Percentiles rank a stretch among this genome's conserved stretches.
These are phyloP conservation scores for Platycnemis pennipes DNA, from an alignment of 2,888 invertebrate species.

Conservation along the genomic window DNA sequence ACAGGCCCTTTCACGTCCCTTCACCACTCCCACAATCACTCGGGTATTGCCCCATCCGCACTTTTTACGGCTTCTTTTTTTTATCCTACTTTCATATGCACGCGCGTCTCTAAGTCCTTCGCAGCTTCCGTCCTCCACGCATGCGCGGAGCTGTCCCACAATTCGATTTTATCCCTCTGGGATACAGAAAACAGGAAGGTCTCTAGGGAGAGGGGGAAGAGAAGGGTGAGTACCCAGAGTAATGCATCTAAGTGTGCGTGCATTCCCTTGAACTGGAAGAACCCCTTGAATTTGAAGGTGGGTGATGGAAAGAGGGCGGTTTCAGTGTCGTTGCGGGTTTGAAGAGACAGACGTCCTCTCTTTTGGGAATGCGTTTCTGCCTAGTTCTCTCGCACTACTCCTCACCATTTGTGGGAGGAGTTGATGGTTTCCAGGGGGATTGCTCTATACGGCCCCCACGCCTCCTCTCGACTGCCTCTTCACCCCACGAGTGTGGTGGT, in stretches of 20 bases:
- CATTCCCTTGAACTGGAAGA: no score
- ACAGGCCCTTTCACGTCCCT: background rate
- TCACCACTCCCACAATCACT: background rate
- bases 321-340: no score
- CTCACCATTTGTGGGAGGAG: conserved; percentile 17
- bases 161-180: background rate
- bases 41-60: no score
- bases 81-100: no score
- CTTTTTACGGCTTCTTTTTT: no score
- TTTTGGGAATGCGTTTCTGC: background rate
- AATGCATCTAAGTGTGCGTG: no score
- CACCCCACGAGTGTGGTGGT: background rate
- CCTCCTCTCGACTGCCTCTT: background rate
- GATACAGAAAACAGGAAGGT: no score
- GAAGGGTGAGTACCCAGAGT: background rate
- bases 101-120: no score
- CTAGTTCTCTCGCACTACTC: background rate
- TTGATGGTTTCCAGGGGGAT: conserved; percentile 38
- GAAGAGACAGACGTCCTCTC: background rate
- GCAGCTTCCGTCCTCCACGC: background rate
- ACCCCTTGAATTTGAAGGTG: no score
- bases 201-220: background rate
- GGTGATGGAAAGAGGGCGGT: no score
- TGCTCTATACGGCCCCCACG: background rate
- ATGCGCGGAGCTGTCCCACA: background rate